phyloP scores from a whole-genome alignment of 2,888 invertebrate species.

The Lysandra bellargus region DNA sequence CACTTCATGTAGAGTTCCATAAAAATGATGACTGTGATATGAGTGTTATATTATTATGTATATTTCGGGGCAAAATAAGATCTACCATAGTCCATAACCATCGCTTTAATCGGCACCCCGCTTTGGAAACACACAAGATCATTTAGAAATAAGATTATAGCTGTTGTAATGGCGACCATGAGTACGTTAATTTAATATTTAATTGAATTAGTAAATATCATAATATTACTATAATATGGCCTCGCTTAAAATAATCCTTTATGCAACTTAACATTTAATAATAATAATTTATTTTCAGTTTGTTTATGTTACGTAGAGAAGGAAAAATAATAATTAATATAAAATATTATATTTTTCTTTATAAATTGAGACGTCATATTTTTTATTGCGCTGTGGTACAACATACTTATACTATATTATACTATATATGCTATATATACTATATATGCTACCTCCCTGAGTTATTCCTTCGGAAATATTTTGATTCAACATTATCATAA shows the following conservation, averaged over 20 bases:
- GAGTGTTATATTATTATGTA: no score
- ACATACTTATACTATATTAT: no score
- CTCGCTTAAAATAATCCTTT: background rate
- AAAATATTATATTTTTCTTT: background rate
- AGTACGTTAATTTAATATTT: background rate
- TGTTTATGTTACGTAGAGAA: background rate
- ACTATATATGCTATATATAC: no score
- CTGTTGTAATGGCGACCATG: background rate
- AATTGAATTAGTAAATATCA: background rate
- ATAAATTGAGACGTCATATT: no score
- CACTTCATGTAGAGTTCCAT: no score
- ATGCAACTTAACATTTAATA: background rate
- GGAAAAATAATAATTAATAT: background rate
- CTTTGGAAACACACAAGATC: background rate
- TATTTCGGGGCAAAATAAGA: no score
- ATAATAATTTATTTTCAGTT: background rate
- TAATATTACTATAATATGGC: background rate
- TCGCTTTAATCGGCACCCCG: background rate
- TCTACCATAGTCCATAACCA: no score
- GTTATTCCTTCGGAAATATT: no score
- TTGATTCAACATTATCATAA: no score
- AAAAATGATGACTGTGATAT: no score
- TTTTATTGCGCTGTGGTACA: no score
- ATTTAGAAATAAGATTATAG: background rate
- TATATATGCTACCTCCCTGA: no score